phyloP scores from a whole-genome alignment of 2,888 invertebrate genomes.

The Xylophagus ater region DNA sequence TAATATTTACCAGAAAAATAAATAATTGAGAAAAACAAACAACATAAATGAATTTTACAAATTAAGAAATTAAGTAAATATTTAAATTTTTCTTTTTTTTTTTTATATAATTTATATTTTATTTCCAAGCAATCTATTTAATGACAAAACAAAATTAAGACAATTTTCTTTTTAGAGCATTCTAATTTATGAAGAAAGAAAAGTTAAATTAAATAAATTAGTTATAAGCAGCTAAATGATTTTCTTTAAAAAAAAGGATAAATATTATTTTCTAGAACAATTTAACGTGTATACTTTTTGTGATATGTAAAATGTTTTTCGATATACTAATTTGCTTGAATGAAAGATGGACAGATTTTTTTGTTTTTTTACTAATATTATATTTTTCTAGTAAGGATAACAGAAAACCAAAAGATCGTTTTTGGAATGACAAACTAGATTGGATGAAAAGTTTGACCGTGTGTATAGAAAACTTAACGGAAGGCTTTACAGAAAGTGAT shows the following conservation, averaged over 20 bases:
- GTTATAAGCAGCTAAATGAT: neutral
- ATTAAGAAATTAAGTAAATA: neutral
- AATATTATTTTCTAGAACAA: too few species aligned
- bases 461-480: too few species aligned
- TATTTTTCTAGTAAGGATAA: neutral
- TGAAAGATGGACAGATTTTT: neutral
- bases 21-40: constrained; percentile 6
- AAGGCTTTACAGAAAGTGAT: too few species aligned
- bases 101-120: neutral
- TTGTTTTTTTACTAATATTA: neutral
- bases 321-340: neutral
- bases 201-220: neutral
- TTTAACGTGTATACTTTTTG: neutral
- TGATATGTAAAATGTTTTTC: neutral
- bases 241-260: too few species aligned
- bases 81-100: neutral
- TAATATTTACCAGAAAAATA: neutral
- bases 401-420: too few species aligned
- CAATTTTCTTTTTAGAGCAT: neutral
- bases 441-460: too few species aligned
- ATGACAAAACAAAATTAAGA: neutral
- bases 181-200: neutral
- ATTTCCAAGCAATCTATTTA: neutral
- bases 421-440: too few species aligned
- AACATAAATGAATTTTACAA: neutral